These are phyloP conservation scores for Liparis tanakae DNA, from an alignment of 2,797 vertebrate species.

Conservation along the genomic window DNA sequence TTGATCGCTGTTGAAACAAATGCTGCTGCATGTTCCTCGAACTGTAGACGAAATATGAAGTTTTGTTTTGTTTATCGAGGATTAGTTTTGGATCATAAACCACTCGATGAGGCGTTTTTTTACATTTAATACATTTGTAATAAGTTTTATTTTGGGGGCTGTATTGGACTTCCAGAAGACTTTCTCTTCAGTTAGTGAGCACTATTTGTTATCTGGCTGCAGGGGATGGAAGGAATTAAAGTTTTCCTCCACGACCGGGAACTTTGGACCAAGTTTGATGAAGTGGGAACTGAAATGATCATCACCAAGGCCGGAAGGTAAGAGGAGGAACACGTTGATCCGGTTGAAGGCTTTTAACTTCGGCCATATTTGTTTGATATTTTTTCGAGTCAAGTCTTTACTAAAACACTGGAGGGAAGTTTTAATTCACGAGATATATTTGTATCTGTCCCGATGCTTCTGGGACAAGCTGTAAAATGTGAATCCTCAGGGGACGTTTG, in stretches of 20 bases:
- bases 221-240: conserved; percentile 95
- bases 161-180: background rate
- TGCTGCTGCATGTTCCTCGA: background rate
- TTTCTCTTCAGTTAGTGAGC: conserved; percentile 4
- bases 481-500: background rate
- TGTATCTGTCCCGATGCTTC: conserved; percentile 1
- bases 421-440: background rate
- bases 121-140: background rate
- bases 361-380: background rate
- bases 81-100: background rate
- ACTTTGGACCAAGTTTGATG: conserved; percentile 94
- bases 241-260: conserved; percentile 94
- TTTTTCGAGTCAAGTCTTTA: background rate
- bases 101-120: no score
- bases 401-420: background rate
- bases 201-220: conserved; percentile 44
- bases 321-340: background rate
- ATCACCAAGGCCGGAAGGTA: conserved; percentile 97
- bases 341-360: background rate
- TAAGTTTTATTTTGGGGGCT: background rate
- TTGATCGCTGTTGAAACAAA: background rate
- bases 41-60: background rate
- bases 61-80: background rate
- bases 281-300: conserved; percentile 97
- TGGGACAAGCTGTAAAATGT: background rate